A percentile compares a stretch with the other conserved stretches of the same genome.
Evolutionary conservation across 1,140 invertebrate species (phyloP).

Genomic region (Zaprionus taronus): DNA sequence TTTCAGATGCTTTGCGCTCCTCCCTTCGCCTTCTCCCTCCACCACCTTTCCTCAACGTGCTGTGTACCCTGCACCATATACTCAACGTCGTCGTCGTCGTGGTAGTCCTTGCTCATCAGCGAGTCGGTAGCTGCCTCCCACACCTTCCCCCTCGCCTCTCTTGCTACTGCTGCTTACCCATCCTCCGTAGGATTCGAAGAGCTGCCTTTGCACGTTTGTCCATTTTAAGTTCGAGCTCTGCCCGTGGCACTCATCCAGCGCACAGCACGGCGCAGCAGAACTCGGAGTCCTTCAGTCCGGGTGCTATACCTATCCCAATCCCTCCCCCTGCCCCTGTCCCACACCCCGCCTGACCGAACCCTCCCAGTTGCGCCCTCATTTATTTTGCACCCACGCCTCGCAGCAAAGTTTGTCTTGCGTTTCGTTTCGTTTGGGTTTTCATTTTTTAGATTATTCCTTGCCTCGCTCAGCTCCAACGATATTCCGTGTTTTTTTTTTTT

Average conservation of each 20-base stretch:
- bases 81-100: conserved; percentile 33
- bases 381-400: conserved; percentile 81
- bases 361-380: conserved; percentile 57
- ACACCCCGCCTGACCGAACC: background rate
- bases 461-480: conserved; percentile 50
- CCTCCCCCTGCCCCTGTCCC: background rate
- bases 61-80: conserved; percentile 1
- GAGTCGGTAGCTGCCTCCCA: conserved; percentile 41
- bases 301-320: conserved; percentile 24
- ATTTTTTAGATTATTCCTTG: conserved; percentile 83
- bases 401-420: conserved; percentile 80
- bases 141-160: background rate
- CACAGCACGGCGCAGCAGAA: conserved; percentile 18
- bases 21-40: background rate
- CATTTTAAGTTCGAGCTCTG: conserved; percentile 81
- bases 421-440: conserved; percentile 76
- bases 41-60: background rate
- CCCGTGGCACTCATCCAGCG: conserved; percentile 78
- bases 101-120: conserved; percentile 76
- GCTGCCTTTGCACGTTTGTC: conserved; percentile 71
- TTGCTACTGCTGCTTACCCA: background rate
- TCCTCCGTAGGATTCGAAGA: conserved; percentile 15
- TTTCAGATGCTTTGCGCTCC: conserved; percentile 44
- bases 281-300: conserved; percentile 69
- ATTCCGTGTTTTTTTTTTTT: conserved; percentile 39